These are phyloP conservation scores for Cathartes aura DNA, from an alignment of 2,113 vertebrate species.

Conservation along the genomic window DNA sequence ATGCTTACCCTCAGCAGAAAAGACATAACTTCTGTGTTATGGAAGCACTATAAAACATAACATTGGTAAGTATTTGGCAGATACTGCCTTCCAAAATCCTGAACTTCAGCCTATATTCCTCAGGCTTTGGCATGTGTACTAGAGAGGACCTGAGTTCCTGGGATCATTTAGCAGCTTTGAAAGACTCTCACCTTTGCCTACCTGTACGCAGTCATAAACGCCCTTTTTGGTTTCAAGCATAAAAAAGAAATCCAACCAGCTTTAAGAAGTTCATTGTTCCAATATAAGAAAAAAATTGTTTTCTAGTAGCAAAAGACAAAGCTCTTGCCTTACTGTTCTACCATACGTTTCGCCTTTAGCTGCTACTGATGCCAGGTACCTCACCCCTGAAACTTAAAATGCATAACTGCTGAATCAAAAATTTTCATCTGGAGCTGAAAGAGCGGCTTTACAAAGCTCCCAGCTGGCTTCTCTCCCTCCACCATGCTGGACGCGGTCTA, in stretches of 20 bases:
- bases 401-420: not conserved
- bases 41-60: not conserved
- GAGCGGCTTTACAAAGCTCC: not conserved
- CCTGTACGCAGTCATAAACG: not conserved
- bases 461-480: not conserved
- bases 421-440: not conserved
- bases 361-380: not conserved
- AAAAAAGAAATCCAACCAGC: not conserved
- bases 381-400: not conserved
- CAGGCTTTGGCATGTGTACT: not conserved
- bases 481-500: accelerated
- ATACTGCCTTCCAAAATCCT: not conserved
- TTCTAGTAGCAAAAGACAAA: not conserved
- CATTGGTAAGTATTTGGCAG: not conserved
- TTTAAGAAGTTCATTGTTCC: not conserved
- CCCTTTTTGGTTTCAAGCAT: not conserved
- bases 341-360: not conserved
- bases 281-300: not conserved
- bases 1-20: not conserved
- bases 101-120: not conserved
- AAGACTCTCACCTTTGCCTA: not conserved
- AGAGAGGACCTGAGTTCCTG: not conserved
- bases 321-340: not conserved
- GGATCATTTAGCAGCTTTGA: not conserved
- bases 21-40: not conserved